Base-by-base conservation (phyloP, 2,888 invertebrate genomes). In the Papilio gigon region DNA sequence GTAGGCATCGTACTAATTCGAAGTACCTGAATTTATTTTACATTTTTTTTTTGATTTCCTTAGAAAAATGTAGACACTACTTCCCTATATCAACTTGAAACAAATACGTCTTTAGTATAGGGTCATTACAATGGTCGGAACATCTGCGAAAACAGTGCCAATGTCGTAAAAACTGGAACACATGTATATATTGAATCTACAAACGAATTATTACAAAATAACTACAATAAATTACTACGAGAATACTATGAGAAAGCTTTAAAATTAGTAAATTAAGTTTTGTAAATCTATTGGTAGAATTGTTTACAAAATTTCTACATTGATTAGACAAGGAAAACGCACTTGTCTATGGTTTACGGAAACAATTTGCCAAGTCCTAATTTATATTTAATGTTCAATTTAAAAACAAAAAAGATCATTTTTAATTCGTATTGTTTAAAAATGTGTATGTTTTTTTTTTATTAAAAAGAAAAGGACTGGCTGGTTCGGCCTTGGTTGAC, bases 401-500 rank as follows among this genome's bases (percentile, higher is more conserved):
- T 0, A 27, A 56, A 30, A 17, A 56, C 30, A 56, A 30, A 53
- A 53, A 27, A 30, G 4, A 30, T 17, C 17, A n/a, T 27, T 20
- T 47, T 22, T 22, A 44, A 44, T 22, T 27, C 14, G 50, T 53
- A 14, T 17, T 30, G 27, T 30, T 53, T 53, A n/a, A 56, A 30
- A 56, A 56, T 56, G 30, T 9, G 47, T 12, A 9, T 27, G 30
- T 56, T 56, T 20, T 37, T 59, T 35, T 59, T 58, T 25, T 25
- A 64, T 25, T 14, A 53, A 53, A 42, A 53, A 64, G 50, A 64
- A 35, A 33, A 33, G 35, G n/a, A 58, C 58, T 35, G 42, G 35
- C 58, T 53, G 44, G 27, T 50, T 33, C 42, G 67, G 22, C 58
- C 68, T 68, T 68, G 68, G 33, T 42, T 61, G 30, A 56, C 67